Evolutionary conservation across 1,140 invertebrate genomes (phyloP).

Genomic region (Cheumatopsyche charites): DNA sequence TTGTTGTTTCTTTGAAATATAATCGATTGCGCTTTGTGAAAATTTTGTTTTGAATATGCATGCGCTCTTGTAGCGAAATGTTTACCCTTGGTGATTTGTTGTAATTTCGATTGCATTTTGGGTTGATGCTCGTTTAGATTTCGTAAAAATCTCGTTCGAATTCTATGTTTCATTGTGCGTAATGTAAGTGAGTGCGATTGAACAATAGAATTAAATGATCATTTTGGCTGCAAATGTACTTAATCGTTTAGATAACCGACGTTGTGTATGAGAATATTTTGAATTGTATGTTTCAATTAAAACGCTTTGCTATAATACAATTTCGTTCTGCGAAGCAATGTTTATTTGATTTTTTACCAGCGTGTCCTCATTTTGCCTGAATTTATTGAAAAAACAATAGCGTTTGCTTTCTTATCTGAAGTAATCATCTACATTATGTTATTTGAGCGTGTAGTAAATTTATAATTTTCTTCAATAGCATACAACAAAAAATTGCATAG

Average conservation of each 20-base stretch:
- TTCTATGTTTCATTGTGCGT: background rate
- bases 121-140: background rate
- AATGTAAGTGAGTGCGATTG: background rate
- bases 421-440: background rate
- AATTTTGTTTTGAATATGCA: background rate
- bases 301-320: background rate
- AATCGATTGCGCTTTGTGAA: background rate
- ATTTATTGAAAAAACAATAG: conserved; percentile 6
- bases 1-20: background rate
- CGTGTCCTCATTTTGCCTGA: background rate
- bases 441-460: conserved; percentile 16
- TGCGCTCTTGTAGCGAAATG: background rate
- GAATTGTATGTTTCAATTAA: background rate
- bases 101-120: background rate
- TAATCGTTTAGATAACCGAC: too few species aligned
- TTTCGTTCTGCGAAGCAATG: too few species aligned
- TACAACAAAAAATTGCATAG: too few species aligned
- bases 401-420: background rate
- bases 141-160: background rate
- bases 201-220: too few species aligned
- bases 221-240: too few species aligned
- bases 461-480: background rate
- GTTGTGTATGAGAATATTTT: background rate
- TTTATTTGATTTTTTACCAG: too few species aligned
- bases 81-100: conserved; percentile 6